These are phyloP conservation scores for Zonitis immaculata DNA, from an alignment of 2,888 invertebrate species.

Conservation along the genomic window DNA sequence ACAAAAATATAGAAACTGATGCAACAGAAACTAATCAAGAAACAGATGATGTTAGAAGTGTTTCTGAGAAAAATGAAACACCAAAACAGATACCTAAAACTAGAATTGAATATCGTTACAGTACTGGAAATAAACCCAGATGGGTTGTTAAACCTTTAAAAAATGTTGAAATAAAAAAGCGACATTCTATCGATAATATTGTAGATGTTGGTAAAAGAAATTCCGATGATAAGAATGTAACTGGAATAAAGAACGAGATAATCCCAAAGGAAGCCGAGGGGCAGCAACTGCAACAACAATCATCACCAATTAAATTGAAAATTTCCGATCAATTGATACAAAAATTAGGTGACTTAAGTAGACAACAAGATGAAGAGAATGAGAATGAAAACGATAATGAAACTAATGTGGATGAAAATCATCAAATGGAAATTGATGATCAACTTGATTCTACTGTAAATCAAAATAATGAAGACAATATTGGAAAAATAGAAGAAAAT, in stretches of 20 bases:
- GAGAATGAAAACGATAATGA: constrained; percentile 5
- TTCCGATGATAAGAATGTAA: background rate
- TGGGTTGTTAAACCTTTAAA: constrained; percentile 11
- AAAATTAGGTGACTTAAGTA: constrained; percentile 32
- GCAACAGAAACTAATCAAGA: constrained; percentile 22
- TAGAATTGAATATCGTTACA: constrained; percentile 12
- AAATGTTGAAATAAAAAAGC: constrained; percentile 10
- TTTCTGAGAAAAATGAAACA: background rate
- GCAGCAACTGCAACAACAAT: constrained; percentile 1
- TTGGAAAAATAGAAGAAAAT: background rate
- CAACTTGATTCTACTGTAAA: background rate
- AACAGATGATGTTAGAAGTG: constrained; percentile 3
- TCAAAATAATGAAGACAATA: constrained; percentile 7
- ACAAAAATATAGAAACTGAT: constrained; percentile 9
- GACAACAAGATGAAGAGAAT: constrained; percentile 7
- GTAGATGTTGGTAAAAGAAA: constrained; percentile 1
- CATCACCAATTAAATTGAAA: constrained; percentile 38
- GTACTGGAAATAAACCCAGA: constrained; percentile 5
- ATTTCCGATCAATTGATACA: constrained; percentile 43
- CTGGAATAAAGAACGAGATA: constrained; percentile 1
- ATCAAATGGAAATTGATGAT: constrained; percentile 3
- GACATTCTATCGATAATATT: constrained; percentile 8
- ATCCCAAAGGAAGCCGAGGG: background rate
- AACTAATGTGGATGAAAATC: constrained; percentile 6
- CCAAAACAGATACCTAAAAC: constrained; percentile 6